Percentiles rank a stretch among this genome's conserved stretches.
phyloP scores from a whole-genome alignment of 2,113 vertebrate genomes.

The Axis porcinus region DNA sequence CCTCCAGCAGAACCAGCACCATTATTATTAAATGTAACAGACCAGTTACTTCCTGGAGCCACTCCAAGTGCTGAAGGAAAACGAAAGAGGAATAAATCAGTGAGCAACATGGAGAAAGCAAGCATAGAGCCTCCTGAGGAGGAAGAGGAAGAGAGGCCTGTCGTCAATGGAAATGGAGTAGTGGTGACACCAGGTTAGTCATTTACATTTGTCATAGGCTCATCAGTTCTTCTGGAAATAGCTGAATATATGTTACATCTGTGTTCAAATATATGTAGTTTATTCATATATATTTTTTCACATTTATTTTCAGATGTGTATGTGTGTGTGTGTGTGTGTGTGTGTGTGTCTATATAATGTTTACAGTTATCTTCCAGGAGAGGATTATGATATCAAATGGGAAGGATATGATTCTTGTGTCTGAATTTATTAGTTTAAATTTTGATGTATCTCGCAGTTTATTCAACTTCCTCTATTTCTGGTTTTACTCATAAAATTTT shows the following conservation, averaged over 20 bases:
- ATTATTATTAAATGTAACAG: constrained; percentile 95
- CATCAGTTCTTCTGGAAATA: neutral
- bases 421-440: neutral
- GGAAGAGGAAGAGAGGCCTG: constrained; percentile 94
- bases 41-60: constrained; percentile 94
- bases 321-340: neutral
- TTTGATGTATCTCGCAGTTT: neutral
- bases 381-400: neutral
- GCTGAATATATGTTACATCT: neutral
- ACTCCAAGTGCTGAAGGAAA: constrained; percentile 95
- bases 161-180: constrained; percentile 92
- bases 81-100: constrained; percentile 96
- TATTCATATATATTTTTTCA: neutral
- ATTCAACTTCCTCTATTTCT: neutral
- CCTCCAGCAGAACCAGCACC: constrained; percentile 94
- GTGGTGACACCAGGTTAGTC: constrained; percentile 92
- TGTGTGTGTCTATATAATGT: neutral
- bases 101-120: constrained; percentile 99
- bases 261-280: neutral
- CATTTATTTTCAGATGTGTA: neutral
- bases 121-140: constrained; percentile 94
- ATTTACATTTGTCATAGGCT: neutral
- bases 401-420: neutral
- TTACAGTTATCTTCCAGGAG: neutral
- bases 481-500: neutral